Evolutionary conservation across 2,797 vertebrate species (phyloP), one percentile per base, ranked within the genome.

Genomic region (Helostoma temminkii): DNA sequence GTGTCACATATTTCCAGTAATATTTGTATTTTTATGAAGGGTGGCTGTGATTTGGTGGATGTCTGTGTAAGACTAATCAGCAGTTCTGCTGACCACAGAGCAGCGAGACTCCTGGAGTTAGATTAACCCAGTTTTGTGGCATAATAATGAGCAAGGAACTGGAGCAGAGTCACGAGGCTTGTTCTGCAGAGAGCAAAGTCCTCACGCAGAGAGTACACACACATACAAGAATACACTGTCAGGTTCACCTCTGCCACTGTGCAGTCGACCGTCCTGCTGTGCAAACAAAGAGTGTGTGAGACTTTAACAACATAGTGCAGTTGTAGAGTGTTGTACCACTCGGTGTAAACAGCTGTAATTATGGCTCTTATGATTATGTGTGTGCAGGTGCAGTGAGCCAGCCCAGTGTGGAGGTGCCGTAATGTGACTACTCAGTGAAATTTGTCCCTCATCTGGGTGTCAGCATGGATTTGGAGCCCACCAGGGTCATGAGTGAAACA

Each of bases 101-200:
- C 37, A 16, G 37, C 37, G 37, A 39, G 37, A 14, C 15, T 39
- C 50, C 50, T 50, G 59, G 25, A 43, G 52, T 71, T 26, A 39
- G 47, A 56, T 46, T 47, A 75, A 59, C 42, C 34, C 49, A 14
- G 55, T 21, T 56, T 26, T 56, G 16, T 48, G 50, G 66, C 56
- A 61, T 34, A 58, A 56, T 39, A 64, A 58, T 37, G 54, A 50
- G 11, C n/a, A n/a, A n/a, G n/a, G n/a, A n/a, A n/a, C 19, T 36
- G 37, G 57, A 57, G 19, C 45, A 37, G 48, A 47, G 24, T 48
- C 46, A 32, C 10, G 28, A 50, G 48, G 28, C 48, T 9, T 50
- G 8, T 18, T 26, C 24, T 26, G 46, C 45, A 48, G 14, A 48
- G 48, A 32, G 49, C 49, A 32, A 52, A 32, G 49, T 52, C 49